These are phyloP conservation scores for Phrynosoma platyrhinos DNA, from an alignment of 2,113 vertebrate genomes.

Conservation along the genomic window DNA sequence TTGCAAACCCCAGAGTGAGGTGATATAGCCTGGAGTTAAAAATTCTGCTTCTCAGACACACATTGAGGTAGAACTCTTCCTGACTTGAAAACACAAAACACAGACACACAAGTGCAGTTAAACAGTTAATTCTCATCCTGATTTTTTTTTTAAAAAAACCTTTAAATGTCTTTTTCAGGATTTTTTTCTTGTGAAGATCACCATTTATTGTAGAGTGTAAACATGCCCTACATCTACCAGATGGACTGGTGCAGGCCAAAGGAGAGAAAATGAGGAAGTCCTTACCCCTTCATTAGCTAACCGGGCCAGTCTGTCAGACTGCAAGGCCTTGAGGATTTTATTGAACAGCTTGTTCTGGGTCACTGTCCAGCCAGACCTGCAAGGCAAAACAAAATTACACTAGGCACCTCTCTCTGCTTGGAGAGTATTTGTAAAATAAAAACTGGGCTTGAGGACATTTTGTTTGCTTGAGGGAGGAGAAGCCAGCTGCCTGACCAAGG, in stretches of 20 bases:
- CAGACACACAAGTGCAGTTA: neutral
- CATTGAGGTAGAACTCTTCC: neutral
- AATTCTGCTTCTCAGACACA: neutral
- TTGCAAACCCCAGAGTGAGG: fast-evolving
- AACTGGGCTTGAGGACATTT: too few species aligned
- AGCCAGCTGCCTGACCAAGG: too few species aligned
- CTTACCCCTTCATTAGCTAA: conserved; percentile 95
- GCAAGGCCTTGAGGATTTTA: conserved; percentile 95
- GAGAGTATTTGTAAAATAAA: too few species aligned
- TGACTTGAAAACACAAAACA: fast-evolving
- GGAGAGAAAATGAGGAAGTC: fast-evolving
- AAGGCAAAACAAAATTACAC: conserved; percentile 37
- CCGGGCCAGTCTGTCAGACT: conserved; percentile 92
- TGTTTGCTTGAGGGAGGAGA: too few species aligned
- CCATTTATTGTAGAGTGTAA: too few species aligned
- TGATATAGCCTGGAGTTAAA: fast-evolving
- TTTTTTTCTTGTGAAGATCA: too few species aligned
- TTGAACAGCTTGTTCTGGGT: conserved; percentile 97
- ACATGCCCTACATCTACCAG: too few species aligned
- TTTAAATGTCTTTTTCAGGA: too few species aligned
- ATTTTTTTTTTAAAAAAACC: too few species aligned
- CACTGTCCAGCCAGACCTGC: conserved; percentile 92
- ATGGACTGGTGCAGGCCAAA: neutral
- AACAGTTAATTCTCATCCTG: too few species aligned
- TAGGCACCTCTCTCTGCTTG: neutral